These are phyloP conservation scores for Neostethus bicornis DNA, from an alignment of 2,797 vertebrate species.

Conservation along the genomic window DNA sequence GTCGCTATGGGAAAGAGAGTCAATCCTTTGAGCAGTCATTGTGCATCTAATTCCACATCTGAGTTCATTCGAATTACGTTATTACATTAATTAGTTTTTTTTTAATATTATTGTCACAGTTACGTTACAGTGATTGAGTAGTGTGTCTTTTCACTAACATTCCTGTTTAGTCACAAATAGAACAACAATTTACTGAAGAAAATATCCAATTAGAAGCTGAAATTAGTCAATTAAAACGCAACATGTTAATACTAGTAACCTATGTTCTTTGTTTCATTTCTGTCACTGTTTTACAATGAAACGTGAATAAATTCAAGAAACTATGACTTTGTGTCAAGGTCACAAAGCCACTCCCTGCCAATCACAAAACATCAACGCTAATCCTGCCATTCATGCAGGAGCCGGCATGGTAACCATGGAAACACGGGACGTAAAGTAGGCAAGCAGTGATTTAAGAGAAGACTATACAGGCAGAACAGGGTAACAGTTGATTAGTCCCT, in stretches of 20 bases:
- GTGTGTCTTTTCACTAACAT: too few relatives aligned
- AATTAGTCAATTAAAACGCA: not conserved
- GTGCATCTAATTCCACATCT: conserved; percentile 16
- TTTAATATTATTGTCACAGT: conserved; percentile 16
- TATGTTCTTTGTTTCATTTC: not conserved
- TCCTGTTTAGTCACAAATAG: not conserved
- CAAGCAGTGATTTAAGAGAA: conserved; percentile 34
- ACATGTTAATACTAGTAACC: not conserved
- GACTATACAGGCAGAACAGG: conserved; percentile 42
- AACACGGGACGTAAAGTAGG: conserved; percentile 56
- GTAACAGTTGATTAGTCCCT: conserved; percentile 8
- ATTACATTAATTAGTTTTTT: not conserved
- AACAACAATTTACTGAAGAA: conserved; percentile 2
- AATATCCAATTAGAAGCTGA: not conserved
- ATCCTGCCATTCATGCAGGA: conserved; percentile 62
- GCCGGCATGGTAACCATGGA: conserved; percentile 68
- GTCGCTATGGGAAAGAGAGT: conserved; percentile 51
- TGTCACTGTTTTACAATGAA: not conserved
- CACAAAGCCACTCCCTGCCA: conserved; percentile 52
- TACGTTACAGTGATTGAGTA: conserved; percentile 7
- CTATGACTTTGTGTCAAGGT: conserved; percentile 68
- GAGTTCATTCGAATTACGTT: conserved; percentile 13
- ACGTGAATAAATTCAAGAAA: conserved; percentile 10
- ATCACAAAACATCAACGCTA: conserved; percentile 62
- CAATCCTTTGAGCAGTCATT: not conserved